phyloP scores from a whole-genome alignment of 1,140 invertebrate species.

The Nebria ingens region DNA sequence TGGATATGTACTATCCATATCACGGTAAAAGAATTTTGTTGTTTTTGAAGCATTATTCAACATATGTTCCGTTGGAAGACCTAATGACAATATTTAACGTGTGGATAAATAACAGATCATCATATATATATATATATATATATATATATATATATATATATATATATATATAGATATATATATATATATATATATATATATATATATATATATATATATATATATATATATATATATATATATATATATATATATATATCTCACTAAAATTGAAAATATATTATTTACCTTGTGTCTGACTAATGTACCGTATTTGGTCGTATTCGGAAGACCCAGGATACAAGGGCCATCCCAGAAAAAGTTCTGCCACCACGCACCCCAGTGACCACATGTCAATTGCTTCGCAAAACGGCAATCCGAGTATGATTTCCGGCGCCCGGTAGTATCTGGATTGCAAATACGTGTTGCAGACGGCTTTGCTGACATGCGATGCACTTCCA shows the following conservation, averaged over 20 bases:
- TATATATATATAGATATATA: no score
- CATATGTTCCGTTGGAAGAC: slow-evolving; percentile 96
- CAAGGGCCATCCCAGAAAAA: slow-evolving; percentile 98
- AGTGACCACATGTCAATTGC: slow-evolving; percentile 99
- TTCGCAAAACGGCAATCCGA: slow-evolving; percentile 97
- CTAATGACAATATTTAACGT: slow-evolving; percentile 29
- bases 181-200: no score
- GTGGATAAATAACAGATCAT: background rate
- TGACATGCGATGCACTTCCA: slow-evolving; percentile 97
- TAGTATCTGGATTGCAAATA: slow-evolving; percentile 99
- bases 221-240: no score
- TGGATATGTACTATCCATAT: slow-evolving; percentile 92
- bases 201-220: background rate
- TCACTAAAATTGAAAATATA: background rate
- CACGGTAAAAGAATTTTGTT: slow-evolving; percentile 95
- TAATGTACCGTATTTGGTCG: slow-evolving; percentile 92
- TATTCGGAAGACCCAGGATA: slow-evolving; percentile 99
- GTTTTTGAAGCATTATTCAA: slow-evolving; percentile 98
- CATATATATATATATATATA: background rate
- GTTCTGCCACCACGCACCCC: slow-evolving; percentile 97
- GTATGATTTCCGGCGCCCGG: slow-evolving; percentile 96
- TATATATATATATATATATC: no score
- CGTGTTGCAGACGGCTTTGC: slow-evolving; percentile 98
- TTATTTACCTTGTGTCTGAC: slow-evolving; percentile 59
- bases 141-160: background rate